Conservation (phyloP, 2,888 invertebrate species). For the Lepas anatifera region DNA sequence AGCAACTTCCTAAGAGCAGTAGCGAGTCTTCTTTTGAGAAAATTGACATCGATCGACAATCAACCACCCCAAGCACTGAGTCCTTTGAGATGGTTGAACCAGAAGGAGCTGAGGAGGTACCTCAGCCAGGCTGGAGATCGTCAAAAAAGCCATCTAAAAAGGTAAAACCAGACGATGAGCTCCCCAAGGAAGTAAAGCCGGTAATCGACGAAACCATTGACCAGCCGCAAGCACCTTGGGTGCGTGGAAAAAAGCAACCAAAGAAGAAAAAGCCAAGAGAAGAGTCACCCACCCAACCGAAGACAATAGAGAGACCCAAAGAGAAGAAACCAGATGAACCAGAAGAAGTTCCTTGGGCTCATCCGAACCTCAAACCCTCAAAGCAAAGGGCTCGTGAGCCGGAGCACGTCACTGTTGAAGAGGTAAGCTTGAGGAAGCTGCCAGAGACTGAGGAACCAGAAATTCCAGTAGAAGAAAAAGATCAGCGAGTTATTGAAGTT, state of each 20-base stretch:
- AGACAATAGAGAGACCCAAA: too few species aligned
- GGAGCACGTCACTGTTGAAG: background rate
- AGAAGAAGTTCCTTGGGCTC: conserved; percentile 8
- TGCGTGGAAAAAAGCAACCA: background rate
- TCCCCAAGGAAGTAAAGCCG: too few species aligned
- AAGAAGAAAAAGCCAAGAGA: too few species aligned
- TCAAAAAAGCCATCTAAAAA: conserved; percentile 15
- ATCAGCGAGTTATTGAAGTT: too few species aligned
- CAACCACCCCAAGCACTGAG: background rate
- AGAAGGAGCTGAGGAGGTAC: background rate
- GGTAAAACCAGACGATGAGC: background rate
- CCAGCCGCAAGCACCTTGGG: conserved; percentile 16
- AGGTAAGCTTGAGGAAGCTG: background rate
- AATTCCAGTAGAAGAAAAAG: background rate
- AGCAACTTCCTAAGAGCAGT: background rate
- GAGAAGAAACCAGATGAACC: background rate
- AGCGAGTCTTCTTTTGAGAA: background rate
- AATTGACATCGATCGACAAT: background rate
- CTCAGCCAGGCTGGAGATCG: background rate
- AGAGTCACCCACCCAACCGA: too few species aligned
- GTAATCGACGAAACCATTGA: too few species aligned
- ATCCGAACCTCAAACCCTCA: conserved; percentile 3
- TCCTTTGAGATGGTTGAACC: background rate
- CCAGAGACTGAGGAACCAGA: background rate
- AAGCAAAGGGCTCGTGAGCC: background rate